These are phyloP conservation scores for Marmota flaviventris DNA, from an alignment of 2,113 vertebrate species.

Conservation along the genomic window DNA sequence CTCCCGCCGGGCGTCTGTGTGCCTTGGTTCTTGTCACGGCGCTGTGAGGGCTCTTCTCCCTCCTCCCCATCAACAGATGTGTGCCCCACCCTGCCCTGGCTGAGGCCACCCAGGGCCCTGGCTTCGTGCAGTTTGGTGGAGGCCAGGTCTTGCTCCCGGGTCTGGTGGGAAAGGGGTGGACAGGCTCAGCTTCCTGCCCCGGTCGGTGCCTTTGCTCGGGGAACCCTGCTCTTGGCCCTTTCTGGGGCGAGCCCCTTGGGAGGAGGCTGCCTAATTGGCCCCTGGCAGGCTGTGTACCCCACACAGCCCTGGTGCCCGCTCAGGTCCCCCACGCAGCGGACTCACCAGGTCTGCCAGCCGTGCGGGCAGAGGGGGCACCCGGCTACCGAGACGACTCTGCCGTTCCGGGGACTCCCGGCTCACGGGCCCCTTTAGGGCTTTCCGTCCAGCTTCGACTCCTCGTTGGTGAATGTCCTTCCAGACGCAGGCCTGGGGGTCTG, in stretches of 20 bases:
- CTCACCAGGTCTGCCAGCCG: too few species aligned
- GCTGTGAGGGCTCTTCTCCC: neutral
- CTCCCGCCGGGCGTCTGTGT: too few species aligned
- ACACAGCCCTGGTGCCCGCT: neutral
- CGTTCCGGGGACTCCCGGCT: neutral
- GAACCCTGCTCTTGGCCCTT: neutral
- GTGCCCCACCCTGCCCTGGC: neutral
- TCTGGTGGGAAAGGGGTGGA: neutral
- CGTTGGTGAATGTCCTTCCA: neutral
- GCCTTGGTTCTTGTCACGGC: neutral
- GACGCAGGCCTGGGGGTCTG: neutral
- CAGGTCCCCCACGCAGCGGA: neutral
- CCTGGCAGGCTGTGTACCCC: too few species aligned
- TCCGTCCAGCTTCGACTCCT: neutral
- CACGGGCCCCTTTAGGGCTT: neutral
- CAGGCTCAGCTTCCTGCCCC: neutral
- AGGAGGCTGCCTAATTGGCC: neutral
- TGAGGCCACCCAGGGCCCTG: neutral
- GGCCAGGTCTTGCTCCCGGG: neutral
- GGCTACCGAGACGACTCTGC: neutral
- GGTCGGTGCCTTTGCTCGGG: rapidly evolving
- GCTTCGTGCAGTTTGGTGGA: neutral
- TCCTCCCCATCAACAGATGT: neutral
- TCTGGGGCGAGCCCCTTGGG: too few species aligned
- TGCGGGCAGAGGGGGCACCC: too few species aligned